These are phyloP conservation scores for Mormyrus iriodes DNA, from an alignment of 2,113 vertebrate genomes.

Conservation along the genomic window DNA sequence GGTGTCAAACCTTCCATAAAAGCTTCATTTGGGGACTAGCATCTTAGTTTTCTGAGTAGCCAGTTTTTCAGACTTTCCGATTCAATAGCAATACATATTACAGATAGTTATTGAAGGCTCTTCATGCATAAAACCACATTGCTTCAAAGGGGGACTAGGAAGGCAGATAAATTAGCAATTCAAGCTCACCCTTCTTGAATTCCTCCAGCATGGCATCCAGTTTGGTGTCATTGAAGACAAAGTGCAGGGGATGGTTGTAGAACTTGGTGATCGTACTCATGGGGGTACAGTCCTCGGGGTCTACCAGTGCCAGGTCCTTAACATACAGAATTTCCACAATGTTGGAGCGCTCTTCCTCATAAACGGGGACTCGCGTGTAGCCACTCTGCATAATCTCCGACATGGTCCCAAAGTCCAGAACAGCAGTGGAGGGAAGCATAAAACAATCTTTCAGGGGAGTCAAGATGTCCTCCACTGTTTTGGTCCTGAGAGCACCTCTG, in stretches of 20 bases:
- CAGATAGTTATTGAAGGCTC: not conserved
- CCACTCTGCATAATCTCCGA: slow-evolving; percentile 89
- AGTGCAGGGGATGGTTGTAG: slow-evolving; percentile 86
- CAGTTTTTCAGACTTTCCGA: not conserved
- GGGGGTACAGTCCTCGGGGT: slow-evolving; percentile 80
- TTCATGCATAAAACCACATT: not conserved
- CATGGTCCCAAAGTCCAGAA: slow-evolving; percentile 82
- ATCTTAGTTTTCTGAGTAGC: not conserved
- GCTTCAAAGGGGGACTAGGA: not conserved
- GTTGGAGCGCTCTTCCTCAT: slow-evolving; percentile 84
- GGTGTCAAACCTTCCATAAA: not conserved
- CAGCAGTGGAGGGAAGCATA: slow-evolving; percentile 72
- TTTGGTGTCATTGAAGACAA: slow-evolving; percentile 87
- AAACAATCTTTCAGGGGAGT: slow-evolving; percentile 83
- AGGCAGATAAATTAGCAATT: not conserved
- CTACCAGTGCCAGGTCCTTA: slow-evolving; percentile 79
- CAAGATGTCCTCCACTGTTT: slow-evolving; percentile 83
- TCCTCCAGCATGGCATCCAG: slow-evolving; percentile 86
- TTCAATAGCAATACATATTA: not conserved
- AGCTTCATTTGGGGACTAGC: not conserved
- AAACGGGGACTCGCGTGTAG: slow-evolving; percentile 81
- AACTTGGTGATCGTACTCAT: slow-evolving; percentile 87
- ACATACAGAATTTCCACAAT: slow-evolving; percentile 83
- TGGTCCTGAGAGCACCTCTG: slow-evolving; percentile 70
- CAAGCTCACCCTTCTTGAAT: slow-evolving; percentile 76